Base-by-base conservation (phyloP, 2,797 vertebrate genomes). In the Lycodopsis pacificus region DNA sequence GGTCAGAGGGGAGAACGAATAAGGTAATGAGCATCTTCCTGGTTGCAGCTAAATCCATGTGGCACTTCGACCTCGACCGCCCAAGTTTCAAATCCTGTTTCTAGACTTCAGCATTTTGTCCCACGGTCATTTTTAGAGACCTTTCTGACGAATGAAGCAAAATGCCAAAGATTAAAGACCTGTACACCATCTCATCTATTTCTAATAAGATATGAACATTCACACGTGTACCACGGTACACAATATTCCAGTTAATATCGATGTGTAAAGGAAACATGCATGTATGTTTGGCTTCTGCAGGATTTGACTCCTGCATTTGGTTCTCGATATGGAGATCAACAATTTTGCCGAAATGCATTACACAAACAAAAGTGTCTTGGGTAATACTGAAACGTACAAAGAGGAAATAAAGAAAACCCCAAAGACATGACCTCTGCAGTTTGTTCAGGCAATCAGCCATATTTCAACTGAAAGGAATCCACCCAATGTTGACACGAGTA, bases 351-450 rank as follows among this genome's bases (percentile, higher is more conserved):
- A 38, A 65, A 58, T 36, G 3, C 2, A 53, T 76, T 66, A 34
- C 61, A 63, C 63, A 56, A 67, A 25, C 2, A 15, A 19, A 19
- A 48, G 10, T 0, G 6, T 46, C 49, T 83, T 89, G 54, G 20
- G 83, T 32, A 87, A 91, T 48, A 79, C 3, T 38, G 49, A 85
- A 85, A 87, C 54, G 9, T 69, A 77, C 44, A 86, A 88, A 83
- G 86, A 88, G 90, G 91, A 91, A 92, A 80, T 51, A 2, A 51
- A n/a, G 14, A 38, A 67, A 57, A 30, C 1, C 4, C 6, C 4
- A 34, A 44, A 13, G 69, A 30, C 36, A 54, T 4, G 22, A 20
- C 13, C 20, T 17, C 5, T 22, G 14, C 34, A 14, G 57, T 20
- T 44, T 49, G 32, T 27, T 63, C n/a, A 56, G 3, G n/a, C 25